Percentiles rank a stretch among this genome's conserved stretches.
phyloP scores from a whole-genome alignment of 2,888 invertebrate species.

The Bellardia bayeri region DNA sequence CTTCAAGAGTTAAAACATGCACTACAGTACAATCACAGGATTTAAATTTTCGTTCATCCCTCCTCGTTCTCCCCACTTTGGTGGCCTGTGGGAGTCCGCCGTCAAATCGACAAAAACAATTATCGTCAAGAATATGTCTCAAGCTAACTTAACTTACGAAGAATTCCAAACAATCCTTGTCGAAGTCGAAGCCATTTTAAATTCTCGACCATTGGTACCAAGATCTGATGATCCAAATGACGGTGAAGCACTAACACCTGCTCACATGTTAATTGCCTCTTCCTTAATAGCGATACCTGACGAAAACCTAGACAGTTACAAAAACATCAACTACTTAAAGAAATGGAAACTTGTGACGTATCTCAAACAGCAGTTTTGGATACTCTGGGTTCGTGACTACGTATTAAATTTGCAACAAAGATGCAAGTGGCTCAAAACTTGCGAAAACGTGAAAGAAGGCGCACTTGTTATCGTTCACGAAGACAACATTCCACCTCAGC shows the following conservation, averaged over 20 bases:
- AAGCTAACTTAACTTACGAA: slow-evolving; percentile 64
- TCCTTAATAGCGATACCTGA: slow-evolving; percentile 56
- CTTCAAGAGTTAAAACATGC: slow-evolving; percentile 35
- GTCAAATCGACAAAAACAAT: slow-evolving; percentile 55
- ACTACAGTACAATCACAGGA: slow-evolving; percentile 45
- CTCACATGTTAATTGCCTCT: slow-evolving; percentile 70
- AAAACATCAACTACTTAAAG: slow-evolving; percentile 37
- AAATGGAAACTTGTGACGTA: slow-evolving; percentile 63
- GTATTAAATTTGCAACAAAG: slow-evolving; percentile 58
- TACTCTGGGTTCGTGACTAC: slow-evolving; percentile 64
- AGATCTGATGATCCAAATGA: slow-evolving; percentile 73
- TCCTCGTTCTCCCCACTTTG: no score
- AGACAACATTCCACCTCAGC: slow-evolving; percentile 67
- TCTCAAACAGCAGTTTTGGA: slow-evolving; percentile 69
- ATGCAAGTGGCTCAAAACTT: slow-evolving; percentile 53
- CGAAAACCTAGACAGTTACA: slow-evolving; percentile 47
- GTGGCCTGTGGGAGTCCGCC: no score
- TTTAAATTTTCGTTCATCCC: slow-evolving; percentile 28
- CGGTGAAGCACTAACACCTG: slow-evolving; percentile 71
- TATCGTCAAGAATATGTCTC: slow-evolving; percentile 58
- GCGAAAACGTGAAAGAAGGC: slow-evolving; percentile 58
- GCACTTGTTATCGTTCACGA: slow-evolving; percentile 68
- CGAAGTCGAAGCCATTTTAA: slow-evolving; percentile 74
- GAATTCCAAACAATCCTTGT: slow-evolving; percentile 70
- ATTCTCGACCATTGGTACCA: slow-evolving; percentile 73